Evolutionary conservation across 1,140 invertebrate genomes (phyloP), one percentile per base, ranked within the genome.

Genomic region (Nephila pilipes): DNA sequence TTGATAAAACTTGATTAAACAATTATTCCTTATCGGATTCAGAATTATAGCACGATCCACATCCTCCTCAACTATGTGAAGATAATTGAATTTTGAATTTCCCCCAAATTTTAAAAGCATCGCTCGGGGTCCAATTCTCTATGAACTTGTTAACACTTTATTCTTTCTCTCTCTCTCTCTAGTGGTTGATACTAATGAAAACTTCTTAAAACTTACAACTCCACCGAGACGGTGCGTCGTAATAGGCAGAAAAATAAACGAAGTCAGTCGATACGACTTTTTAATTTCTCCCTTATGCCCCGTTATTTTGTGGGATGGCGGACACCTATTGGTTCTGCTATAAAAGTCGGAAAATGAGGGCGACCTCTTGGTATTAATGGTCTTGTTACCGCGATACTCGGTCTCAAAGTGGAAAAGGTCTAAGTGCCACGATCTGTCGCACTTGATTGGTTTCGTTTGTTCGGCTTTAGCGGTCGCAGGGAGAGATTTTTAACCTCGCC

Each of bases 261-360:
- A 36, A 18, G 18, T 18, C 69, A 32, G 29, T 16, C 29, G 69
- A 75, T 32, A 75, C 29, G 25, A 29, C 69, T 75, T 75, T 75
- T 75, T 75, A 75, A 75, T 75, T 75, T 32, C 18, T 36, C 69
- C 69, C 69, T 29, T 32, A 32, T 32, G 69, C 6, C 69, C 69
- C 69, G 69, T 75, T 75, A 75, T 32, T 75, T 75, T 5, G 69
- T 18, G 29, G 12, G 29, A 36, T 6, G 63, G 16, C 5, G 69
- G 36, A 75, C 16, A 29, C 16, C 46, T n/a, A 46, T 46, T 46
- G 46, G 69, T 32, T 18, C 32, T 32, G 29, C 69, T 32, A 14
- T 75, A 75, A 75, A 75, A 75, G 69, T 75, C 69, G 36, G 69
- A 32, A 75, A 75, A 75, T 29, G 69, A 75, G 69, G 63, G 6